Percentiles rank a stretch among this genome's conserved stretches.
Evolutionary conservation across 2,113 vertebrate genomes (phyloP).

Genomic region (Rhinoptilus africanus): DNA sequence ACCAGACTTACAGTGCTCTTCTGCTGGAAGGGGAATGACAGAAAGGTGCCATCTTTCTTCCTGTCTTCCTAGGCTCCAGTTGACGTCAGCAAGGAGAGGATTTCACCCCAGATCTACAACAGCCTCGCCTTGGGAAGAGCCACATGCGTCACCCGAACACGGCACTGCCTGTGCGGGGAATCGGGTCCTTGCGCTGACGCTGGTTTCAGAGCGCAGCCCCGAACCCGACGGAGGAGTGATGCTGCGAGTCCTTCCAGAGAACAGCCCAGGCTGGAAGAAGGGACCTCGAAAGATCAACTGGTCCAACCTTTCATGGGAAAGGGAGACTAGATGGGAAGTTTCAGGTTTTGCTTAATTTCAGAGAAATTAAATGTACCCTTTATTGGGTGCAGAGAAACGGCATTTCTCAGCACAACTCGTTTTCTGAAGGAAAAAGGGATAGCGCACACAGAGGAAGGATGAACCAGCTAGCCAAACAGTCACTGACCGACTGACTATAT

Average conservation of each 20-base stretch:
- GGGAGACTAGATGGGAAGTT: too few species aligned
- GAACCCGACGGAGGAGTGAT: rapidly evolving
- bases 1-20: rapidly evolving
- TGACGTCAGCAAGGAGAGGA: neutral
- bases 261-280: neutral
- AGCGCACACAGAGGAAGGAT: neutral
- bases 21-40: neutral
- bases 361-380: neutral
- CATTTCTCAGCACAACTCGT: neutral
- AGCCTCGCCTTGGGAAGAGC: rapidly evolving
- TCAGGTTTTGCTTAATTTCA: neutral
- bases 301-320: rapidly evolving
- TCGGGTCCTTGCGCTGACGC: too few species aligned
- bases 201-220: too few species aligned
- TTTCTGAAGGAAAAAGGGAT: neutral
- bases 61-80: neutral
- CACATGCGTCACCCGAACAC: rapidly evolving
- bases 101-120: neutral
- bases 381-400: neutral
- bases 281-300: rapidly evolving
- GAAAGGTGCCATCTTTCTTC: neutral
- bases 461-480: neutral
- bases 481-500: too few species aligned
- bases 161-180: rapidly evolving
- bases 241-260: rapidly evolving